A percentile compares a stretch with the other conserved stretches of the same genome.
Conservation (phyloP, 2,113 vertebrate genomes). For the Periophthalmodon schlosseri region DNA sequence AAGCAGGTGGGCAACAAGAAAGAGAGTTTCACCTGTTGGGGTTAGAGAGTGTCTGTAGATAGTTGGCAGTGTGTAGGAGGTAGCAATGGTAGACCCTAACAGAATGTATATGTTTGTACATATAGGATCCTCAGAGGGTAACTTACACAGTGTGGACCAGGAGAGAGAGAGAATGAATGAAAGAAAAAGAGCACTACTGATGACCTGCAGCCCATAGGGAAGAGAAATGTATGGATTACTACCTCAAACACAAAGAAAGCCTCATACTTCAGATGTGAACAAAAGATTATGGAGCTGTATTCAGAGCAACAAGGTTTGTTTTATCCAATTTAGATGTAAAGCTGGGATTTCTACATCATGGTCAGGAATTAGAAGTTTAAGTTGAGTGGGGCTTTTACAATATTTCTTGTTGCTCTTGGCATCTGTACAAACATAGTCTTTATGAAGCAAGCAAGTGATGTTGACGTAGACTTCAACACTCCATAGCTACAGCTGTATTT, state of each 20-base stretch:
- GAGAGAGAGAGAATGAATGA: constrained; percentile 48
- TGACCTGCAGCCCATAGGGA: constrained; percentile 59
- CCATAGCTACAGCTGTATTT: too few relatives aligned
- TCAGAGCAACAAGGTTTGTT: constrained; percentile 17
- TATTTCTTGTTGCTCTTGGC: background rate
- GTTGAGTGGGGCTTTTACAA: background rate
- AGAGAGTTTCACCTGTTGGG: constrained; percentile 65
- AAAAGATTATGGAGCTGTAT: constrained; percentile 24
- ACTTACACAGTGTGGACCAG: constrained; percentile 43
- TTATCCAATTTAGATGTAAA: background rate
- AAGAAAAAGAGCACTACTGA: constrained; percentile 62
- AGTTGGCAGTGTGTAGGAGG: constrained; percentile 49
- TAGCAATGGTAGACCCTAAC: constrained; percentile 34
- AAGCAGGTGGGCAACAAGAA: constrained; percentile 66
- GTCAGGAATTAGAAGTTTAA: background rate
- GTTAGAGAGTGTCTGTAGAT: constrained; percentile 52
- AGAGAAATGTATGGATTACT: constrained; percentile 63
- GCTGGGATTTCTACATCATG: background rate
- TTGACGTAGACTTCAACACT: background rate
- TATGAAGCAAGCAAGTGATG: background rate
- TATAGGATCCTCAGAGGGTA: constrained; percentile 34
- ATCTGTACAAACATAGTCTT: background rate
- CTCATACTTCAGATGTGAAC: constrained; percentile 28
- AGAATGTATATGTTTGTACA: constrained; percentile 33
- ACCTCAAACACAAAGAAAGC: constrained; percentile 55